These are phyloP conservation scores for chimpanzee (Pan troglodytes) DNA, from an alignment of 2,113 vertebrate species.

Conservation along the genomic window NHGRI_mPanTro3-v2.1_pri NC_072409.2:105175501-105176000, in stretches of 20 bases:
- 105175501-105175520: background rate
- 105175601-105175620: background rate
- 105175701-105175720: background rate
- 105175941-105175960: background rate
- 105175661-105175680: background rate
- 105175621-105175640: background rate
- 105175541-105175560: background rate
- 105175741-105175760: background rate
- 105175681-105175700: background rate
- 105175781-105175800: background rate
- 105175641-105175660: background rate
- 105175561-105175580: background rate
- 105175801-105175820: too few relatives aligned
- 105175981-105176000: background rate
- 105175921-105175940: background rate
- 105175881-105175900: background rate
- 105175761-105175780: background rate
- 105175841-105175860: background rate
- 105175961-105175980: background rate
- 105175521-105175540: background rate
- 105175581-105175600: background rate
- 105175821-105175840: too few relatives aligned
- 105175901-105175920: background rate
- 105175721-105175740: background rate
- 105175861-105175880: background rate